These are phyloP conservation scores for Tarsius wallacei DNA, from an alignment of 2,797 vertebrate species.

Conservation along the genomic window DNA sequence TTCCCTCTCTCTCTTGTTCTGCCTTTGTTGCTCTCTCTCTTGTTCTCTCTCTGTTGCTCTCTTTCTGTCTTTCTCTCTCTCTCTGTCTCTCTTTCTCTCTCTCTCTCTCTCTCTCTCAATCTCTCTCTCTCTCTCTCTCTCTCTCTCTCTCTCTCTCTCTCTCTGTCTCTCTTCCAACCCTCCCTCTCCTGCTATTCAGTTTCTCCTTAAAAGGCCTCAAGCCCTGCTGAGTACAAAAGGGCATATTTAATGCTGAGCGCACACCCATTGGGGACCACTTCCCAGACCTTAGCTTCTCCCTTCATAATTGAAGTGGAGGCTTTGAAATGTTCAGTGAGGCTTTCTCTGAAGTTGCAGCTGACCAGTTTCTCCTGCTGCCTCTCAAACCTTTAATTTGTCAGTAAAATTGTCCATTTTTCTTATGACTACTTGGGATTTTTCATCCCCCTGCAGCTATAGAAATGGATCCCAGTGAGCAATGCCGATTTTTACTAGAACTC, in stretches of 20 bases:
- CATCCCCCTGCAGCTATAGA: conserved; percentile 64
- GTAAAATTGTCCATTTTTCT: conserved; percentile 81
- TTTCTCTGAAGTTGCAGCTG: conserved; percentile 75
- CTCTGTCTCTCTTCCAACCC: not conserved
- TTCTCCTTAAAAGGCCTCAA: conserved; percentile 64
- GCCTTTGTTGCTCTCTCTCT: not conserved
- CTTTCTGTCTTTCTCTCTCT: not conserved
- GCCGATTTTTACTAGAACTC: conserved; percentile 77
- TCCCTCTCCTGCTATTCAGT: not conserved
- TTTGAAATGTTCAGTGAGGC: conserved; percentile 73
- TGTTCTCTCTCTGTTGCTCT: not conserved
- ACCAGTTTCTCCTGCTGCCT: conserved; percentile 74
- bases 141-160: not conserved
- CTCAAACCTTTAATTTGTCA: conserved; percentile 85
- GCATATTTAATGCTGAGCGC: not conserved
- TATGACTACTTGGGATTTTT: conserved; percentile 62
- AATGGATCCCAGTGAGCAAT: conserved; percentile 61
- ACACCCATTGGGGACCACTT: conserved; percentile 48
- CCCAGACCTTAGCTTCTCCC: conserved; percentile 63
- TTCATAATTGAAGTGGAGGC: conserved; percentile 77
- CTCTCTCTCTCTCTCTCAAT: not conserved
- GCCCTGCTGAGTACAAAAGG: conserved; percentile 43
- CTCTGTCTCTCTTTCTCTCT: not conserved
- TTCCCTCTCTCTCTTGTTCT: not conserved
- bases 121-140: not conserved